phyloP scores from a whole-genome alignment of 2,113 vertebrate genomes.

The Micromys minutus region DNA sequence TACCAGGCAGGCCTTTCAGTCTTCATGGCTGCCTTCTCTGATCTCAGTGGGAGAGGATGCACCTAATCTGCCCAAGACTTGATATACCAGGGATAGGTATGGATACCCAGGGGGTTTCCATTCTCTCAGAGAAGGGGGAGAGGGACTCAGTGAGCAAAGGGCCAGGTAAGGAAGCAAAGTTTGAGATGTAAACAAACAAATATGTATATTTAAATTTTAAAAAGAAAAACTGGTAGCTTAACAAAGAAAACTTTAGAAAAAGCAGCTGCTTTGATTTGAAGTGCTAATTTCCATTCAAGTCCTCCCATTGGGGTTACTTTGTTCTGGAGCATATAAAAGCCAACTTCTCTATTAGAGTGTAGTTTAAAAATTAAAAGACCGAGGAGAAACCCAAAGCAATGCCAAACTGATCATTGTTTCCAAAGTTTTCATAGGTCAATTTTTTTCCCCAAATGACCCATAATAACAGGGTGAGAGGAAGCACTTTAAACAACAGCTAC shows the following conservation, averaged over 20 bases:
- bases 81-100: no score
- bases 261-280: constrained; percentile 29
- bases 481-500: constrained; percentile 45
- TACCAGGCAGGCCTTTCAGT: no score
- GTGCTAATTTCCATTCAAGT: constrained; percentile 3
- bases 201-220: no score
- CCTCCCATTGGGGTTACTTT: constrained; percentile 36
- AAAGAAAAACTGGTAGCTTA: constrained; percentile 7
- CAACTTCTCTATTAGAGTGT: constrained; percentile 36
- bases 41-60: no score
- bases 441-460: constrained; percentile 46
- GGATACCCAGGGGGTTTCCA: no score
- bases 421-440: constrained; percentile 59
- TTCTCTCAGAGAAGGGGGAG: no score
- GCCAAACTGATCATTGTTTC: constrained; percentile 40
- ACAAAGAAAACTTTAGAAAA: background rate
- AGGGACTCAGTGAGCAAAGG: no score
- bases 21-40: no score
- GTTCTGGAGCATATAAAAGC: constrained; percentile 37
- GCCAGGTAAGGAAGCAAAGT: no score
- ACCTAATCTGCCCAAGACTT: no score
- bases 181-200: no score
- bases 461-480: constrained; percentile 51
- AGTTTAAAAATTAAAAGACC: constrained; percentile 45
- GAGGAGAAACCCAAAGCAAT: constrained; percentile 6